These are phyloP conservation scores for Nerophis ophidion DNA, from an alignment of 2,113 vertebrate species.

Conservation along the genomic window DNA sequence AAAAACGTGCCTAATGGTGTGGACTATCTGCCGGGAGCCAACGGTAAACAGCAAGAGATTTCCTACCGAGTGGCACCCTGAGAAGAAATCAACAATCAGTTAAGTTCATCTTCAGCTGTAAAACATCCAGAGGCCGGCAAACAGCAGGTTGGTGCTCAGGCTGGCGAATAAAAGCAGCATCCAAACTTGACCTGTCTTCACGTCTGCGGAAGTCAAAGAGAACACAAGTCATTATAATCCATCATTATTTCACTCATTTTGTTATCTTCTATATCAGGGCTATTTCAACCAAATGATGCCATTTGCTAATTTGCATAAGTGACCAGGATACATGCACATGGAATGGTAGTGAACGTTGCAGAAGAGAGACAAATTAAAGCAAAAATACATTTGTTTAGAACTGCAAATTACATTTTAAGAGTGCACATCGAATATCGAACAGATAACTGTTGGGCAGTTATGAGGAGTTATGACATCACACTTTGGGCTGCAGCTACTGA, in stretches of 20 bases:
- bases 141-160: constrained; percentile 80
- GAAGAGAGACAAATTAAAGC: no score
- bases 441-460: no score
- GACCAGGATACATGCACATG: no score
- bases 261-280: neutral
- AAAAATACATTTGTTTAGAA: no score
- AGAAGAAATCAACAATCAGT: neutral
- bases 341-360: no score
- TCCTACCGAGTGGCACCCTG: neutral
- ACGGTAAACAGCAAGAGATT: neutral
- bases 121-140: constrained; percentile 81
- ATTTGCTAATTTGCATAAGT: no score
- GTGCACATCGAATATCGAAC: no score
- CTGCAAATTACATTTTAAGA: no score
- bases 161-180: constrained; percentile 79
- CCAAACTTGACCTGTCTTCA: constrained; percentile 57
- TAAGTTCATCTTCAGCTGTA: constrained; percentile 69
- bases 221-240: neutral
- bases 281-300: neutral
- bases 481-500: no score
- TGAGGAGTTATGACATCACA: no score
- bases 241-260: neutral
- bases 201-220: constrained; percentile 59
- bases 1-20: neutral
- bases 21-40: neutral